Evolutionary conservation across 2,113 vertebrate species (phyloP).

Genomic region (Sceloporus tristichus): DNA sequence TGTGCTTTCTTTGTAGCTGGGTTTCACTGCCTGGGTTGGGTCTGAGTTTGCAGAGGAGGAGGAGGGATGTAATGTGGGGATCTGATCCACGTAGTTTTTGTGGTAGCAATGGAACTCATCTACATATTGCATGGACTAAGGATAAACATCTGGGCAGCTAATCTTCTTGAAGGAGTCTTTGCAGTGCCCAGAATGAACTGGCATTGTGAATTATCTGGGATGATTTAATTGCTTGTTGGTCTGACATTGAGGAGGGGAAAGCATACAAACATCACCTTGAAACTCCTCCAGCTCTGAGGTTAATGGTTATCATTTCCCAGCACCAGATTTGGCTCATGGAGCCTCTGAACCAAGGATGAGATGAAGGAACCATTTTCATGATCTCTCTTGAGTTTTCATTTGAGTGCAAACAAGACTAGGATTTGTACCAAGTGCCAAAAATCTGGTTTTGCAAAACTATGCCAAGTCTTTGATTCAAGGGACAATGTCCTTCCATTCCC

Average conservation of each 20-base stretch:
- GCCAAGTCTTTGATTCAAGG: neutral
- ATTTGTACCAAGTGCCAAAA: neutral
- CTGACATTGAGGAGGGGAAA: neutral
- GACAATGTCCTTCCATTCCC: neutral
- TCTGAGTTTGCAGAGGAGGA: too few species aligned
- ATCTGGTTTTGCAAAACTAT: neutral
- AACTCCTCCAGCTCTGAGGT: neutral
- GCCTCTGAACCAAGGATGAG: too few species aligned
- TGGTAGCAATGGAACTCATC: neutral
- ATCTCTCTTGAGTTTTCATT: neutral
- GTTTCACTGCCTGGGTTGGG: too few species aligned
- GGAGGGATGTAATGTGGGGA: neutral
- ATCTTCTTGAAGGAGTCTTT: neutral
- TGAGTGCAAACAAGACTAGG: neutral
- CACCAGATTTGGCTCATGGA: neutral
- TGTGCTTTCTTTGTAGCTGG: too few species aligned
- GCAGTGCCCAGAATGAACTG: neutral
- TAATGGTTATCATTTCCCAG: neutral
- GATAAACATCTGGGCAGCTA: neutral
- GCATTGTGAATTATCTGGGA: neutral
- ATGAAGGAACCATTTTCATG: neutral
- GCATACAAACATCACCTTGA: neutral
- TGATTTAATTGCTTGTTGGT: neutral
- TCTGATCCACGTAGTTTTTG: neutral
- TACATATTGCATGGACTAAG: neutral